These are phyloP conservation scores for Lytechinus pictus DNA, from an alignment of 35 echinoderm and acorn worm species.

Conservation along the genomic window DNA sequence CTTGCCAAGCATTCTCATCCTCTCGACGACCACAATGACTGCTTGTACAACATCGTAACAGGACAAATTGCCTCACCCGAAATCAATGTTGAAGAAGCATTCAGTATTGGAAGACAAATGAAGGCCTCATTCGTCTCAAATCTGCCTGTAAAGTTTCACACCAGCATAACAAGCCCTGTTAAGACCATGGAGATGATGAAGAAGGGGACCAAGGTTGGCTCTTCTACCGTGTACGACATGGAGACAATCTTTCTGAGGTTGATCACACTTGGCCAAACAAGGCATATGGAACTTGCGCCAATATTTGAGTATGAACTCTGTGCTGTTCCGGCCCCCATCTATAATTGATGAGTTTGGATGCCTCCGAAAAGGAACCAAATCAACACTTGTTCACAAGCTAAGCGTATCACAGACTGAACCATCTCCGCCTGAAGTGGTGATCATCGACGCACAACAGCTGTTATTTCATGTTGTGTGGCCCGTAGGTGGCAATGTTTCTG, in stretches of 20 bases:
- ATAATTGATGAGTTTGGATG: constrained; percentile 46
- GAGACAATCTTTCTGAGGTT: constrained; percentile 56
- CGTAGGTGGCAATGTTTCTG: constrained; percentile 21
- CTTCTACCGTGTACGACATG: constrained; percentile 23
- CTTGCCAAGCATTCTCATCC: constrained; percentile 44
- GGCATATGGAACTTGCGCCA: constrained; percentile 38
- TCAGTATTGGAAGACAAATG: constrained; percentile 22
- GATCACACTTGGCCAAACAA: constrained; percentile 26
- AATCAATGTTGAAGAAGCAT: constrained; percentile 41
- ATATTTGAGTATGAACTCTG: constrained; percentile 49
- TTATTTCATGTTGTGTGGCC: constrained; percentile 50
- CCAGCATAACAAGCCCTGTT: constrained; percentile 22
- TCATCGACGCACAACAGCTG: constrained; percentile 46
- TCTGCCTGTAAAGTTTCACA: constrained; percentile 30
- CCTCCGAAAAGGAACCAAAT: constrained; percentile 53
- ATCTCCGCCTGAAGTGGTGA: constrained; percentile 48
- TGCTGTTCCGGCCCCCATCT: constrained; percentile 41
- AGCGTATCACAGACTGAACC: constrained; percentile 24
- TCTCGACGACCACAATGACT: constrained; percentile 1
- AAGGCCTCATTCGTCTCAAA: constrained; percentile 20
- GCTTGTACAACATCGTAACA: constrained; percentile 48
- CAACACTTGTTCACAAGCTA: constrained; percentile 42
- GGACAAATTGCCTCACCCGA: constrained; percentile 50
- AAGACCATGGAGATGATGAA: constrained; percentile 53
- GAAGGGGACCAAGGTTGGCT: constrained; percentile 37